Evolutionary conservation across 2,797 vertebrate genomes (phyloP).

Genomic region (Falco naumanni): DNA sequence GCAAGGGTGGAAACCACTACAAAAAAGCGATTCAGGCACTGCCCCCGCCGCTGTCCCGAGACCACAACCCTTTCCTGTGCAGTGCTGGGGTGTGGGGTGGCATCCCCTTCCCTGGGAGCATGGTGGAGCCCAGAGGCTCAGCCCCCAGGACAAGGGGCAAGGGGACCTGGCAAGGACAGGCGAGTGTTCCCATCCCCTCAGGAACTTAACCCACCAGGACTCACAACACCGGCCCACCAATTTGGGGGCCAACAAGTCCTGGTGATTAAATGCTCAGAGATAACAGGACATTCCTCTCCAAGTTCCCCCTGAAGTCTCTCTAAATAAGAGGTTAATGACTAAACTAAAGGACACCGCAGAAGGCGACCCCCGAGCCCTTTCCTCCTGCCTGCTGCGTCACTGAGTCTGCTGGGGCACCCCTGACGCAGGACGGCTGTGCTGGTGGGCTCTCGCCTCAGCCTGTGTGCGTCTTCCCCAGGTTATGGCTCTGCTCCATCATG

Average conservation of each 20-base stretch:
- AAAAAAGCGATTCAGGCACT: not conserved
- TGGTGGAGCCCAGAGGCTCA: not conserved
- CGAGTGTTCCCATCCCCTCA: not conserved
- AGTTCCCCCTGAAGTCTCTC: not conserved
- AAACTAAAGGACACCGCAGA: not conserved
- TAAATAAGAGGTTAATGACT: constrained; percentile 2
- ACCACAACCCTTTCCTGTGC: fast-evolving
- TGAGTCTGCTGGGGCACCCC: not conserved
- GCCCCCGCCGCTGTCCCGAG: not conserved
- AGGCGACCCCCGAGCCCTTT: not conserved
- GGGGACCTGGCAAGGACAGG: not conserved
- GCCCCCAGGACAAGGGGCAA: not conserved
- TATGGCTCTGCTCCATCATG: fast-evolving
- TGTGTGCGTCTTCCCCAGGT: fast-evolving
- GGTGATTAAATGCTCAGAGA: not conserved
- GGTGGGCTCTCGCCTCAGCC: not conserved
- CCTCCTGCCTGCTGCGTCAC: not conserved
- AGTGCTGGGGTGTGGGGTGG: not conserved
- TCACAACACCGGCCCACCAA: not conserved
- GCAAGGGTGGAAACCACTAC: not conserved
- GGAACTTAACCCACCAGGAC: not conserved
- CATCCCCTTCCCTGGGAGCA: not conserved
- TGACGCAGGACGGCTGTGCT: not conserved
- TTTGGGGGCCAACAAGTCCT: not conserved
- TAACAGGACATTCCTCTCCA: not conserved